Percentiles rank a stretch among this genome's conserved stretches.
Evolutionary conservation across 2,113 vertebrate species (phyloP).

Genomic region (Chroicocephalus ridibundus): DNA sequence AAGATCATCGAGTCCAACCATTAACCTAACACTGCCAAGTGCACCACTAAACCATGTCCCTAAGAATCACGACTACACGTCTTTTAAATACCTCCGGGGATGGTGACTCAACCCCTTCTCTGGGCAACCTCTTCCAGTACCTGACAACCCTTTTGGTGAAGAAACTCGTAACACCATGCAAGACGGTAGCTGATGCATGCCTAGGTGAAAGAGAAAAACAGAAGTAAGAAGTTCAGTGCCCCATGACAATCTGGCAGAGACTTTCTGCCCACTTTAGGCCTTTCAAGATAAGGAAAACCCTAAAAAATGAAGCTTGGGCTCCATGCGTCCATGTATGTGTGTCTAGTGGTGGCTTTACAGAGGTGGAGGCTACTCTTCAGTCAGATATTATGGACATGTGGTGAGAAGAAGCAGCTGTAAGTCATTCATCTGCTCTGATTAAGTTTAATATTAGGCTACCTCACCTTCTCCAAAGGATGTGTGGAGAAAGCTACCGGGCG

Average conservation of each 20-base stretch:
- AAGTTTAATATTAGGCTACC: neutral
- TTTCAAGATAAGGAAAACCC: neutral
- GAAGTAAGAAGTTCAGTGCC: neutral
- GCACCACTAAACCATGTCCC: neutral
- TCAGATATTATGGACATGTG: neutral
- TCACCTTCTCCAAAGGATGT: neutral
- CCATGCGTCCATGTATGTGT: rapidly evolving
- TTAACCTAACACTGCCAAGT: too few species aligned
- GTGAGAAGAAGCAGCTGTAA: neutral
- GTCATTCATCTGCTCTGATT: neutral
- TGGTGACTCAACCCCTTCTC: too few species aligned
- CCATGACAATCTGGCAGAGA: neutral
- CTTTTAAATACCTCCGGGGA: neutral
- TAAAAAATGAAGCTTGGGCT: neutral
- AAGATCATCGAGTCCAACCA: neutral
- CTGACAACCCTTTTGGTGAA: neutral
- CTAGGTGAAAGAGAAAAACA: neutral
- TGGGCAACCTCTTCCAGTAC: neutral
- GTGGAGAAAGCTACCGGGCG: neutral
- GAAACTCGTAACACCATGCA: neutral
- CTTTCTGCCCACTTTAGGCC: neutral
- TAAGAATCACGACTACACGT: rapidly evolving
- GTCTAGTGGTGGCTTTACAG: neutral
- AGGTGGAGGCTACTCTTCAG: neutral
- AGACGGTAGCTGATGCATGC: neutral